These are phyloP conservation scores for Chrysopilus asiliformis DNA, from an alignment of 2,888 invertebrate species.

Conservation along the genomic window DNA sequence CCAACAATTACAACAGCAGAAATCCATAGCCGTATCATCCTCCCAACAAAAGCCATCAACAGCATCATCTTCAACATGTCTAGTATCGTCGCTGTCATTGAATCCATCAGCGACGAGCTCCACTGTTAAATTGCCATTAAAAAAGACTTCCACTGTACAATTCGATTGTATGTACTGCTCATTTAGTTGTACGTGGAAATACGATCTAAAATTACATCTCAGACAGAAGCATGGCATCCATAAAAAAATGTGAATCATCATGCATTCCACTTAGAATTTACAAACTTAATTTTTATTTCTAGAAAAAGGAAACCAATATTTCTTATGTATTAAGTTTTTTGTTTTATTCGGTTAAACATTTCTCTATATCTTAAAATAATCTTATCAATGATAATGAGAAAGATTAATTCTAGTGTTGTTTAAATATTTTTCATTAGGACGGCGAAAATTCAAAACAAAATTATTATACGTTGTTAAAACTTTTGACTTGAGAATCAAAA, in stretches of 20 bases:
- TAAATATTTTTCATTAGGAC: too few relatives aligned
- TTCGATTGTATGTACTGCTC: constrained; percentile 34
- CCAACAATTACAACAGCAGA: background rate
- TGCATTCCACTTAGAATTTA: background rate
- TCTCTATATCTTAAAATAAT: too few relatives aligned
- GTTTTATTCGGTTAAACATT: too few relatives aligned
- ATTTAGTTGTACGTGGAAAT: constrained; percentile 36
- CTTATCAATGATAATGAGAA: too few relatives aligned
- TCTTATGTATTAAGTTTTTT: too few relatives aligned
- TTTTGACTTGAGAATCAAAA: too few relatives aligned
- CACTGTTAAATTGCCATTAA: constrained; percentile 17
- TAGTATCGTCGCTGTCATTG: constrained; percentile 1
- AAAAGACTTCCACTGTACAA: constrained; percentile 23
- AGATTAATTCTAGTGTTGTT: too few relatives aligned
- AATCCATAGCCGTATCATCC: too few relatives aligned
- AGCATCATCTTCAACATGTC: constrained; percentile 4
- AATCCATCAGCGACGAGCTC: background rate
- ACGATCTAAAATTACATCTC: constrained; percentile 35
- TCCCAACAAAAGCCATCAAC: background rate
- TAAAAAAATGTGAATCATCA: constrained; percentile 28
- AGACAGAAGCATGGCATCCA: constrained; percentile 37
- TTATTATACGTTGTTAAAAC: too few relatives aligned
- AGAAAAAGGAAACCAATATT: too few relatives aligned
- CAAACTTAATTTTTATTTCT: constrained; percentile 5
- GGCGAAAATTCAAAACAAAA: too few relatives aligned